phyloP scores from a whole-genome alignment of 2,888 invertebrate species.

The Geotrupes spiniger region DNA sequence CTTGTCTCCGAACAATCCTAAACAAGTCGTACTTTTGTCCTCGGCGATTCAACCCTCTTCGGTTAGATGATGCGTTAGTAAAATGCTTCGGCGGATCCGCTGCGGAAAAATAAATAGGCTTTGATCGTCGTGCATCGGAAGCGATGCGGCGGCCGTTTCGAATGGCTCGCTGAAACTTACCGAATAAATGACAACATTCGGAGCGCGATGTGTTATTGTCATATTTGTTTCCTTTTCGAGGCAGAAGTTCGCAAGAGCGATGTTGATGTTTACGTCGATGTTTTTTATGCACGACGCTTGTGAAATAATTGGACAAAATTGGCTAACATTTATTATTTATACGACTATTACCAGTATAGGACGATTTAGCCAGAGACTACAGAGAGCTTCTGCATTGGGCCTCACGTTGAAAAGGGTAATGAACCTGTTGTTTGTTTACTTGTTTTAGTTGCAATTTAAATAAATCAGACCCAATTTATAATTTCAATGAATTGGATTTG shows the following conservation, averaged over 20 bases:
- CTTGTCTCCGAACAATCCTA: constrained; percentile 47
- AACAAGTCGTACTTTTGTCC: constrained; percentile 50
- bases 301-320: too few species aligned
- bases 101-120: constrained; percentile 47
- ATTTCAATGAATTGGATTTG: too few species aligned
- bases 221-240: constrained; percentile 12
- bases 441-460: too few species aligned
- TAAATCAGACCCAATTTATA: too few species aligned
- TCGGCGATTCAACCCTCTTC: constrained; percentile 30
- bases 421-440: too few species aligned
- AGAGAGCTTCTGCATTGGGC: too few species aligned
- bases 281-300: constrained; percentile 8
- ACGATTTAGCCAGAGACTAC: too few species aligned
- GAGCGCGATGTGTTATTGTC: constrained; percentile 41
- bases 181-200: constrained; percentile 43
- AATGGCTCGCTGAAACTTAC: constrained; percentile 34
- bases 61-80: constrained; percentile 48
- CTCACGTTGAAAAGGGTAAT: too few species aligned
- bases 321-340: too few species aligned
- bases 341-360: too few species aligned
- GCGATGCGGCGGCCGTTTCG: constrained; percentile 22
- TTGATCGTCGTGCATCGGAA: constrained; percentile 38
- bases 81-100: constrained; percentile 46
- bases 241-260: constrained; percentile 6
- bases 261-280: constrained; percentile 12